These are phyloP conservation scores for Diorhabda carinulata DNA, from an alignment of 1,140 invertebrate genomes.

Conservation along the genomic window DNA sequence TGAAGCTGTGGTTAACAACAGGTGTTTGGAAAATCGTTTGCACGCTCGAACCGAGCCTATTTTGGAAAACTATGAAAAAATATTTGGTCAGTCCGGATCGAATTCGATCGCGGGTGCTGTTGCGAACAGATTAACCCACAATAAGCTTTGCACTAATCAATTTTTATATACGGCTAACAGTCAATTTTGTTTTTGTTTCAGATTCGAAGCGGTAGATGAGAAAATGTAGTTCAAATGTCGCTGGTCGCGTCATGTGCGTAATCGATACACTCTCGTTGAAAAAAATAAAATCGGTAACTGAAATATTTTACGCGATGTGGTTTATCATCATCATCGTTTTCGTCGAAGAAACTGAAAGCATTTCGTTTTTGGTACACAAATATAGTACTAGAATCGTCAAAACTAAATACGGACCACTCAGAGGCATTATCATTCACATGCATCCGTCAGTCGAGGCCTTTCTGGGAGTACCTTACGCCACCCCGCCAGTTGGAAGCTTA, in stretches of 20 bases:
- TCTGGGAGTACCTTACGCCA: constrained; percentile 90
- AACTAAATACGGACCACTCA: constrained; percentile 82
- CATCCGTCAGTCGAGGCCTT: constrained; percentile 87
- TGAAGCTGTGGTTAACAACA: too few species aligned
- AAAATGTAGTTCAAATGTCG: constrained; percentile 20
- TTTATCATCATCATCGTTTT: constrained; percentile 49
- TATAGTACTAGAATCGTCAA: constrained; percentile 75
- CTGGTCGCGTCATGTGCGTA: constrained; percentile 43
- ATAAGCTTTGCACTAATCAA: too few species aligned
- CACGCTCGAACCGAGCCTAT: too few species aligned
- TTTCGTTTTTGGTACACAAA: constrained; percentile 58
- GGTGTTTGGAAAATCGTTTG: too few species aligned
- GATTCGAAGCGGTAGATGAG: background rate
- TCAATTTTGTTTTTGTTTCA: background rate
- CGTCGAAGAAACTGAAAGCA: constrained; percentile 48
- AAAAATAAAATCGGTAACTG: constrained; percentile 32
- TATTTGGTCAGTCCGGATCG: too few species aligned
- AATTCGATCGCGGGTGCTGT: too few species aligned
- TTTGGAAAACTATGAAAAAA: too few species aligned
- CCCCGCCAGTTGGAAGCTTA: constrained; percentile 69
- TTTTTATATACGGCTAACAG: too few species aligned
- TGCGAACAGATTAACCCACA: too few species aligned
- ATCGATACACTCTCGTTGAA: constrained; percentile 27
- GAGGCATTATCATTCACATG: constrained; percentile 75
- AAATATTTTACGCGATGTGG: constrained; percentile 34